Evolutionary conservation across 2,888 invertebrate genomes (phyloP).

Genomic region (Megamerina dolium): DNA sequence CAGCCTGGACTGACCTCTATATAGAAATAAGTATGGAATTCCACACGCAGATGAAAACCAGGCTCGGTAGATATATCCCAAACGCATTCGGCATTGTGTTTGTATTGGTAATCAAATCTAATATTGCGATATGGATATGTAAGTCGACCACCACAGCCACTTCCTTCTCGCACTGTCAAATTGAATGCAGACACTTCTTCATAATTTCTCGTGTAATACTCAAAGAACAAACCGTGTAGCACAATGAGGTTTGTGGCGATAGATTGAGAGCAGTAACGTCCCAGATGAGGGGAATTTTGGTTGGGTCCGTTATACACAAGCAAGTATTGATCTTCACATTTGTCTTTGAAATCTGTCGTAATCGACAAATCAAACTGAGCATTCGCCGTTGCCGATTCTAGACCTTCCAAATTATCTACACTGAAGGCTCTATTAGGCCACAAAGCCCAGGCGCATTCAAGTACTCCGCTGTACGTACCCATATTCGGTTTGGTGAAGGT

Average conservation of each 20-base stretch:
- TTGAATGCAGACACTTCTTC: conserved; percentile 32
- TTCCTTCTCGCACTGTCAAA: conserved; percentile 44
- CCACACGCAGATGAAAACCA: conserved; percentile 64
- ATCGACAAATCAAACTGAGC: conserved; percentile 50
- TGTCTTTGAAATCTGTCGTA: conserved; percentile 53
- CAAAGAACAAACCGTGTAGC: conserved; percentile 56
- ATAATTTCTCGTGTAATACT: conserved; percentile 59
- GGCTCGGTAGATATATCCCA: conserved; percentile 65
- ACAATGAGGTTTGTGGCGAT: conserved; percentile 27
- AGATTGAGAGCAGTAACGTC: conserved; percentile 55
- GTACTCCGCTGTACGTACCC: conserved; percentile 26
- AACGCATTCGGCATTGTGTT: conserved; percentile 69
- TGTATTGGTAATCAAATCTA: conserved; percentile 52
- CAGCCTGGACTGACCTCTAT: conserved; percentile 67
- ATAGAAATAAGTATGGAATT: conserved; percentile 67
- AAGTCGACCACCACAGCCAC: conserved; percentile 65
- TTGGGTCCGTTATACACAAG: conserved; percentile 52
- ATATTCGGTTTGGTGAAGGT: conserved; percentile 44
- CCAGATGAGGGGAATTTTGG: conserved; percentile 52
- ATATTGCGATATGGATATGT: conserved; percentile 36
- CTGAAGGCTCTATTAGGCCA: conserved; percentile 26
- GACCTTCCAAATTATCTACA: conserved; percentile 23
- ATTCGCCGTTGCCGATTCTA: conserved; percentile 19
- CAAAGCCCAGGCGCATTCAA: conserved; percentile 72
- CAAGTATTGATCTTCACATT: conserved; percentile 56